Evolutionary conservation across 2,113 vertebrate genomes (phyloP).

Genomic region (Xiphophorus couchianus): DNA sequence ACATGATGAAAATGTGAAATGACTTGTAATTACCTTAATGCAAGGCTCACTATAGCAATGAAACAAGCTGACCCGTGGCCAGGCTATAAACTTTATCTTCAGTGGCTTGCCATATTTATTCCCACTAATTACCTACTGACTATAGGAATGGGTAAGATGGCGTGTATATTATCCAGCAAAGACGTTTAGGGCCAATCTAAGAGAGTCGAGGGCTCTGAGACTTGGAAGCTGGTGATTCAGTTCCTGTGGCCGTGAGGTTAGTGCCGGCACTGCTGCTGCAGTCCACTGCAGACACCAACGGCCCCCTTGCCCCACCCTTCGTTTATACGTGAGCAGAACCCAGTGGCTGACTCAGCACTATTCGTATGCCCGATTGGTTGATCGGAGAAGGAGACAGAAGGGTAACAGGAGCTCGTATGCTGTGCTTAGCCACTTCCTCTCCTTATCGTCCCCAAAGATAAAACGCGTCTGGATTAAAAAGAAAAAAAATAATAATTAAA

Average conservation of each 20-base stretch:
- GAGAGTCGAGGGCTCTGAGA: background rate
- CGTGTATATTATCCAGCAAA: slow-evolving; percentile 19
- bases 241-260: slow-evolving; percentile 62
- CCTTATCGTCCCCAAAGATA: slow-evolving; percentile 47
- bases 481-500: background rate
- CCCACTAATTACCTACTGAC: slow-evolving; percentile 47
- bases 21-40: slow-evolving; percentile 73
- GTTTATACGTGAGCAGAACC: slow-evolving; percentile 83
- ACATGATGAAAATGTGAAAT: slow-evolving; percentile 59
- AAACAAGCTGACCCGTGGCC: slow-evolving; percentile 62
- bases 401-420: slow-evolving; percentile 57
- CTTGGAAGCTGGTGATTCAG: slow-evolving; percentile 4
- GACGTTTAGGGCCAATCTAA: slow-evolving; percentile 19
- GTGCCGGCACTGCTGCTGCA: slow-evolving; percentile 79
- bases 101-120: slow-evolving; percentile 57
- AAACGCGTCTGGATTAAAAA: slow-evolving; percentile 47
- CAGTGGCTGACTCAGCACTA: slow-evolving; percentile 88
- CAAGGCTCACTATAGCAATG: slow-evolving; percentile 52
- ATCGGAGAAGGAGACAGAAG: slow-evolving; percentile 63
- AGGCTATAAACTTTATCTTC: slow-evolving; percentile 74
- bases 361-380: slow-evolving; percentile 84
- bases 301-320: slow-evolving; percentile 79
- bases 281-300: slow-evolving; percentile 79
- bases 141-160: slow-evolving; percentile 10
- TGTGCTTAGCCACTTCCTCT: slow-evolving; percentile 49